Conservation (phyloP, 2,113 vertebrate genomes). For the Numida meleagris region DNA sequence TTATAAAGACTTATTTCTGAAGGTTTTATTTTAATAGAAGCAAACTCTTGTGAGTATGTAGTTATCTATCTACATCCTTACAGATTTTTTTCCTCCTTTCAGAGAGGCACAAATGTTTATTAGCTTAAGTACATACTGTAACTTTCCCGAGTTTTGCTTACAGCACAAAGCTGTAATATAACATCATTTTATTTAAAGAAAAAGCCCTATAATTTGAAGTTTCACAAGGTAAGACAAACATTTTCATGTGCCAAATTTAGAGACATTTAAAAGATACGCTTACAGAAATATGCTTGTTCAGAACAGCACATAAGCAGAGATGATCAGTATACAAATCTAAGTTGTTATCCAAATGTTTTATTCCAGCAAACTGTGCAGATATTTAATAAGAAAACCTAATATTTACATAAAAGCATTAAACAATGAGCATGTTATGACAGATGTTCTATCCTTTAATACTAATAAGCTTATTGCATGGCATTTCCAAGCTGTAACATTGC, state of each 20-base stretch:
- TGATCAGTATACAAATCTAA: neutral
- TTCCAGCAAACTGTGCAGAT: neutral
- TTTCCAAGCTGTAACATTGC: neutral
- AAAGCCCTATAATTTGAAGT: neutral
- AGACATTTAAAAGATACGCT: neutral
- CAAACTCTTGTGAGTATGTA: neutral
- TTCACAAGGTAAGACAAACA: neutral
- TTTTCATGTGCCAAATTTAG: neutral
- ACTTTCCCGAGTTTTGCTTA: neutral
- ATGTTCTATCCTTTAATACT: constrained; percentile 1
- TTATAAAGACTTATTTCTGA: neutral
- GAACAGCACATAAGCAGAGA: neutral
- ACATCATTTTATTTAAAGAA: neutral
- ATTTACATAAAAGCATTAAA: constrained; percentile 25
- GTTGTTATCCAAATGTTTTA: neutral
- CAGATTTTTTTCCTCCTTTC: neutral
- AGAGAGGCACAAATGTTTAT: neutral
- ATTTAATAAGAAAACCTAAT: constrained; percentile 4
- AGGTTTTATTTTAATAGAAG: neutral
- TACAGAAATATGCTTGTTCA: neutral
- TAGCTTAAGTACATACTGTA: neutral
- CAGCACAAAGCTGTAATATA: neutral
- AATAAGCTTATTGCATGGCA: neutral
- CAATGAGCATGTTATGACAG: neutral
- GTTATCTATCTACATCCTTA: neutral